These are phyloP conservation scores for Apteryx mantelli DNA, from an alignment of 2,113 vertebrate species.

Conservation along the genomic window DNA sequence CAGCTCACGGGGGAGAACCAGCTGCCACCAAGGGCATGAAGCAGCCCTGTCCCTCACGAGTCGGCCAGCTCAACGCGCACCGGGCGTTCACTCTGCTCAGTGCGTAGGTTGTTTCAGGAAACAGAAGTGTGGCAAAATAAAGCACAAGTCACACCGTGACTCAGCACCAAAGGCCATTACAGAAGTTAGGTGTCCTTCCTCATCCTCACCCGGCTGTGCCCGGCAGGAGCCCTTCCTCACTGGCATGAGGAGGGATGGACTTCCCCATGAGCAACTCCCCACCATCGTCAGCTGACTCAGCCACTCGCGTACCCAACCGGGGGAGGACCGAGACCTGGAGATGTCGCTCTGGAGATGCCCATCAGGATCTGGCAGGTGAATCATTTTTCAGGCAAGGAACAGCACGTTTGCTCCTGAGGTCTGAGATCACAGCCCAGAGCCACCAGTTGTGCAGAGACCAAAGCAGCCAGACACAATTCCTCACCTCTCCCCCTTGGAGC, in stretches of 20 bases:
- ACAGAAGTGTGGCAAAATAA: not conserved
- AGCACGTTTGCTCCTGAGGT: not conserved
- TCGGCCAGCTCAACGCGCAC: not conserved
- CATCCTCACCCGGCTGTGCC: not conserved
- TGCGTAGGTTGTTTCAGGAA: not conserved
- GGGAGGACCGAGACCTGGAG: not conserved
- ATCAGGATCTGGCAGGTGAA: not conserved
- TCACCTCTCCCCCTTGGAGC: not conserved
- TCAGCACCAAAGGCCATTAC: not conserved
- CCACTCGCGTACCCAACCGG: fast-evolving
- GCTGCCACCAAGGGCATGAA: not conserved
- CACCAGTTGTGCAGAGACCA: too few relatives aligned
- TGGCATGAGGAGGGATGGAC: fast-evolving
- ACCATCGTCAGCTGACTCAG: not conserved
- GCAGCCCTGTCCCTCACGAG: not conserved
- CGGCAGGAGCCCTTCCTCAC: not conserved
- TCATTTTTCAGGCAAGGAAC: not conserved
- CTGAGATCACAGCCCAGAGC: not conserved
- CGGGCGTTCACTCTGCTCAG: not conserved
- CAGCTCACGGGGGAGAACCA: not conserved
- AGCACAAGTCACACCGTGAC: not conserved
- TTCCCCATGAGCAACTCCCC: not conserved
- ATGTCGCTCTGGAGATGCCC: not conserved
- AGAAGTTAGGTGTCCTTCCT: not conserved
- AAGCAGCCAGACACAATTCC: not conserved